A percentile compares a stretch with the other conserved stretches of the same genome.
Conservation (phyloP, 1,140 invertebrate species). For the Popillia japonica region DNA sequence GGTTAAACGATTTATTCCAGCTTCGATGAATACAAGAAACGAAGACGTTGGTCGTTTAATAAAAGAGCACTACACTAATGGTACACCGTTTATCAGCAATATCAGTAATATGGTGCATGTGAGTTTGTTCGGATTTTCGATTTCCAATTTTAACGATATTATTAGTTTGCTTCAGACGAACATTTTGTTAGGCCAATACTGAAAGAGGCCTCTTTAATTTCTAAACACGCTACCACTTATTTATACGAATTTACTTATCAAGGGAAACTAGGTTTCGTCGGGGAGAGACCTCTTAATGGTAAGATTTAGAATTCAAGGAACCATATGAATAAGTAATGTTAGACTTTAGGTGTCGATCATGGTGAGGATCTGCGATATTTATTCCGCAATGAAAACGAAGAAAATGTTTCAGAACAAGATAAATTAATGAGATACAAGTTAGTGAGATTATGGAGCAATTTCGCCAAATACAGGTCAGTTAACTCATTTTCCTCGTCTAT, state of each 20-base stretch:
- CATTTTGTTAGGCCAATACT: slow-evolving; percentile 49
- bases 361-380: slow-evolving; percentile 50
- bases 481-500: no score
- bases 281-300: background rate
- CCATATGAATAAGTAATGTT: background rate
- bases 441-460: slow-evolving; percentile 47
- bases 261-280: slow-evolving; percentile 40
- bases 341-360: slow-evolving; percentile 45
- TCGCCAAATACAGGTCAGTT: slow-evolving; percentile 45
- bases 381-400: slow-evolving; percentile 33
- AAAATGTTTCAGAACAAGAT: background rate
- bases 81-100: background rate
- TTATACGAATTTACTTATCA: slow-evolving; percentile 50
- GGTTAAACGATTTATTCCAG: slow-evolving; percentile 40
- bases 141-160: background rate
- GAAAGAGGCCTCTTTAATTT: slow-evolving; percentile 43
- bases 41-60: slow-evolving; percentile 42
- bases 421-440: slow-evolving; percentile 30
- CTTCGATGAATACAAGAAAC: slow-evolving; percentile 46
- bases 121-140: background rate
- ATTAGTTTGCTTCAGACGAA: slow-evolving; percentile 44
- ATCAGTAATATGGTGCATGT: slow-evolving; percentile 13
- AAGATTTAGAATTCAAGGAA: slow-evolving; percentile 1
- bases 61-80: slow-evolving; percentile 44
- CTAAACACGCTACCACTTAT: slow-evolving; percentile 46